Base-by-base conservation (phyloP, 2,888 invertebrate genomes). In the Cynaeus angustus region DNA sequence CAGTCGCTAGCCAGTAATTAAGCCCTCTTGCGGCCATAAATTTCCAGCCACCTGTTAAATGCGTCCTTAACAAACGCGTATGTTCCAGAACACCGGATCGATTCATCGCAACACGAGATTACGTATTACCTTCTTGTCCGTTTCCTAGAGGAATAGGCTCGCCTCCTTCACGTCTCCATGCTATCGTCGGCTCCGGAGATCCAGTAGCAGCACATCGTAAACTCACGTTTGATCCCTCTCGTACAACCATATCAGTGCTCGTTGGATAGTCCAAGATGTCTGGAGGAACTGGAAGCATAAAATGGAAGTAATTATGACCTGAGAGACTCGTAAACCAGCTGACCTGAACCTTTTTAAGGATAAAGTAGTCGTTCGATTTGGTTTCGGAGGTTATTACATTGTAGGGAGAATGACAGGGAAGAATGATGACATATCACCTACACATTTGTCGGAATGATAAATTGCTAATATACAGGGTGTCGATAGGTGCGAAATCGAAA, bases 151-250 rank as follows among this genome's bases (percentile, higher is more conserved):
- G 89, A 81, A 94, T 93, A 68, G 89, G 87, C 79, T 90, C 90
- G 66, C 91, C 90, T 81, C 92, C 92, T 83, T 95, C 95, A 73
- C 95, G 87, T 74, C 93, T 87, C 96, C 96, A 97, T 73, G 90
- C 92, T 84, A 96, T 94, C 79, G 90, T 92, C 7, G 96, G 96
- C 73, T 89, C 87, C 0, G 96, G 96, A 16, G 93, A 92, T 61
- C 96, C 94, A n/a, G 91, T 93, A n/a, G 95, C 96, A 43, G 93
- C 93, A 83, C 96, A 96, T 68, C 91, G 89, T 70, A 96, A 86
- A 78, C 93, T 94, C 71, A 95, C 92, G 74, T 95, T 92, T 61
- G 92, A 91, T 16, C 95, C 95, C 85, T 97, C 96, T 41, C 91
- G 88, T 58, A 93, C 94, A 37, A 92, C 92, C 89, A 94, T 93